Base-by-base conservation (phyloP, 2,113 vertebrate species). In the Corydoras maculifer region DNA sequence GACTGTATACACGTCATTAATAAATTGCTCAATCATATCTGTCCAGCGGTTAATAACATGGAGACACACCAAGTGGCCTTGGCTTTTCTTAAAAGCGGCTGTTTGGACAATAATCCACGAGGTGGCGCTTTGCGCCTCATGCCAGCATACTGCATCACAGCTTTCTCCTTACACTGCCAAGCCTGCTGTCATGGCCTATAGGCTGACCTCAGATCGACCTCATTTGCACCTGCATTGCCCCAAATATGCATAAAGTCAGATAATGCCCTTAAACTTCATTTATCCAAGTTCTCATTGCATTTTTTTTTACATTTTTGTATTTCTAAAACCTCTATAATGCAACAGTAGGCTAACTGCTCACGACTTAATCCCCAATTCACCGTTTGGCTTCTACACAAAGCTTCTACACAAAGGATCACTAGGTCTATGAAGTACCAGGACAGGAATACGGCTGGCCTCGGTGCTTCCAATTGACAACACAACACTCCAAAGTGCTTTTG, bases 111-210 rank as follows among this genome's bases (percentile, higher is more conserved):
- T 43, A 43, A 43, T 43, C 35, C 7, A 43, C 35, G 7, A 43
- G 35, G 35, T 43, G 35, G 35, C 4, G 35, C 4, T 43, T 43
- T 2, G 35, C 35, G 7, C 35, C 35, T 43, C 35, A 43, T 43
- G 35, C 35, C 4, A 2, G 2, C 35, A 43, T 43, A 2, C 7
- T 43, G 35, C 7, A 43, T 43, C 7, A 8, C 35, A 43, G 35
- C 49, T 62, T 58, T 65, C 58, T 32, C 30, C 58, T 58, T 68
- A 53, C 69, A 68, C 35, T 51, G 54, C 15, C 48, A 35, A 75
- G 73, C 77, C 77, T 75, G 77, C 77, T 75, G 77, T 73, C 72
- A 72, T 66, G 68, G 31, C 60, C 61, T 65, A 51, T 31, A 62
- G n/a, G 18, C 18, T 25, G 18, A 25, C 18, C 18, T 25, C 18